Evolutionary conservation across 2,113 vertebrate genomes (phyloP).

Genomic region (Enhydra lutris): DNA sequence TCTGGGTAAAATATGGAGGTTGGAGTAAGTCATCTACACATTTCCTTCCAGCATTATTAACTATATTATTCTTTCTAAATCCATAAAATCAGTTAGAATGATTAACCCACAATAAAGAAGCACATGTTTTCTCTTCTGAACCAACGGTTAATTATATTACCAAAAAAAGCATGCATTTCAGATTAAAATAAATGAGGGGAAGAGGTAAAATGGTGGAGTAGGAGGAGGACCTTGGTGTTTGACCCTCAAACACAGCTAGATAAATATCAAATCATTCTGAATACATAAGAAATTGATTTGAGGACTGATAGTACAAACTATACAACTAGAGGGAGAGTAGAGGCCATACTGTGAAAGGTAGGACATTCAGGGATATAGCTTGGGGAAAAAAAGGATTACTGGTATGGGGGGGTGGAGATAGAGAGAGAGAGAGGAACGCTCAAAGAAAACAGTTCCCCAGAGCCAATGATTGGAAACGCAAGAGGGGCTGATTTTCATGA

Average conservation of each 20-base stretch:
- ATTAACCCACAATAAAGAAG: background rate
- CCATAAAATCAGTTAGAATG: background rate
- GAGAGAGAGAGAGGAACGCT: background rate
- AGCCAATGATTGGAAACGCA: background rate
- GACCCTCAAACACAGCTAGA: background rate
- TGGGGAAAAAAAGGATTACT: background rate
- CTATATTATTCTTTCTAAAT: background rate
- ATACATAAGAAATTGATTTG: background rate
- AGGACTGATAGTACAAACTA: background rate
- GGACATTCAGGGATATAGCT: background rate
- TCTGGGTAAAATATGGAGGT: background rate
- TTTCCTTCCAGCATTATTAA: background rate
- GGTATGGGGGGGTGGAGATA: background rate
- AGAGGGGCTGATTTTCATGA: background rate
- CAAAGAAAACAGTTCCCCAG: background rate
- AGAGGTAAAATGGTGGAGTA: background rate
- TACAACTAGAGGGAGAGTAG: background rate
- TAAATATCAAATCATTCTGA: background rate
- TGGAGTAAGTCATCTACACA: background rate
- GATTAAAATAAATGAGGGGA: background rate
- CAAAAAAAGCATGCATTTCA: background rate
- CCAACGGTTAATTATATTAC: background rate
- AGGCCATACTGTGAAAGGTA: background rate
- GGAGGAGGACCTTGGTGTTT: background rate
- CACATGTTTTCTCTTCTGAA: background rate